Conservation (phyloP, 2,797 vertebrate species). For the Vultur gryphus region DNA sequence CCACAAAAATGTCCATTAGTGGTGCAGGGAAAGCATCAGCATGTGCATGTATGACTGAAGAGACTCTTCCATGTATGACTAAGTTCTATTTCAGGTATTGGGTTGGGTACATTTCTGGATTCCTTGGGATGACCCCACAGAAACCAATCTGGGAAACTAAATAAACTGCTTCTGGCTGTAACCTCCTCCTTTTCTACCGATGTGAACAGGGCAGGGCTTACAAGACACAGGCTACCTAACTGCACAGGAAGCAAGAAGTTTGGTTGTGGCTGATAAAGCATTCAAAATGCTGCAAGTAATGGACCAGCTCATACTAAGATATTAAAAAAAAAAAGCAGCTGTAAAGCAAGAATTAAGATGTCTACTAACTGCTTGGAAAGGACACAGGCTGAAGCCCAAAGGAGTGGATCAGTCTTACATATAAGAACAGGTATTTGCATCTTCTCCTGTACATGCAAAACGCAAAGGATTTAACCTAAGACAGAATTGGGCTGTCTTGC, state of each 20-base stretch:
- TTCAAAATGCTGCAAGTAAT: not conserved
- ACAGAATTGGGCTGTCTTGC: not conserved
- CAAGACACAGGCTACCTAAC: not conserved
- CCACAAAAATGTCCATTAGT: constrained; percentile 41
- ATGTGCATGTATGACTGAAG: not conserved
- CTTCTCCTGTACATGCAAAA: not conserved
- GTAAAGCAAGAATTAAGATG: not conserved
- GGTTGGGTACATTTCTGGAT: not conserved
- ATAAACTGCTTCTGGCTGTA: not conserved
- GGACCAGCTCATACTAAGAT: not conserved
- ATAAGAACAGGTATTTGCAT: not conserved
- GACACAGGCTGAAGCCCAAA: not conserved
- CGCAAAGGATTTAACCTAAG: not conserved
- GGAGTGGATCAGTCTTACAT: not conserved
- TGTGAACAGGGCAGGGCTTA: not conserved
- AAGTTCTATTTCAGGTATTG: not conserved
- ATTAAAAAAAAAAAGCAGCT: not conserved
- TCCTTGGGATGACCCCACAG: constrained; percentile 9
- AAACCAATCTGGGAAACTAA: not conserved
- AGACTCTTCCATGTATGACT: not conserved
- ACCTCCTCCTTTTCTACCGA: not conserved
- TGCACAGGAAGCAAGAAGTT: not conserved
- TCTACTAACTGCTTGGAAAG: not conserved
- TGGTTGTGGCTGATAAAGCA: not conserved
- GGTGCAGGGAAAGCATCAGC: not conserved